A percentile compares a stretch with the other conserved stretches of the same genome.
phyloP scores from a whole-genome alignment of 1,140 invertebrate genomes.

The Ostrea denselamellosa region DNA sequence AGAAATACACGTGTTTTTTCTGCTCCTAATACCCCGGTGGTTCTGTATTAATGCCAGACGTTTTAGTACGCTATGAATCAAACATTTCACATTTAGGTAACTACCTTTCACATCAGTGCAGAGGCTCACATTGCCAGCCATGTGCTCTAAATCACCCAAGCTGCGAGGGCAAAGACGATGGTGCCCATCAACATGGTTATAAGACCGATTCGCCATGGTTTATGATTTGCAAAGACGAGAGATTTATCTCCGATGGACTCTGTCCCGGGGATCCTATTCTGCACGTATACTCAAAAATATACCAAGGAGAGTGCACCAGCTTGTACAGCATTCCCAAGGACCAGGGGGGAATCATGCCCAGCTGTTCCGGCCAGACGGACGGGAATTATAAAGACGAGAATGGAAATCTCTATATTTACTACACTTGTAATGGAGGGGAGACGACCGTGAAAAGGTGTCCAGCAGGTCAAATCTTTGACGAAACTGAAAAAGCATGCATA shows the following conservation, averaged over 20 bases:
- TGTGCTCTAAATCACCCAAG: slow-evolving; percentile 50
- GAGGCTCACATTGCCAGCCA: slow-evolving; percentile 50
- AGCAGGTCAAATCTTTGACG: not conserved
- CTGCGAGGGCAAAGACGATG: slow-evolving; percentile 57
- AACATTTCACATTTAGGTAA: slow-evolving; percentile 44
- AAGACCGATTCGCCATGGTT: slow-evolving; percentile 55
- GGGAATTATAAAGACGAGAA: slow-evolving; percentile 53
- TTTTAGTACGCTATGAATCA: too few species aligned
- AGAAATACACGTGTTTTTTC: too few species aligned
- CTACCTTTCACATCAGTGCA: slow-evolving; percentile 44
- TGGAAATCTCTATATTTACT: slow-evolving; percentile 51
- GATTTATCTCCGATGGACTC: slow-evolving; percentile 44
- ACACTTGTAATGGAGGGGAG: slow-evolving; percentile 46
- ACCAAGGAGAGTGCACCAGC: slow-evolving; percentile 47
- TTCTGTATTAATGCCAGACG: too few species aligned
- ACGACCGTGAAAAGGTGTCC: slow-evolving; percentile 9
- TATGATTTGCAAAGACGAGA: slow-evolving; percentile 55
- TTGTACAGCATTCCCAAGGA: slow-evolving; percentile 53
- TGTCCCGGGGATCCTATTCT: slow-evolving; percentile 42
- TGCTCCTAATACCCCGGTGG: too few species aligned
- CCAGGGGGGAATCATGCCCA: slow-evolving; percentile 52
- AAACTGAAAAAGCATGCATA: not conserved
- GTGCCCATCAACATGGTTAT: slow-evolving; percentile 44
- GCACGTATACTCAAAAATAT: slow-evolving; percentile 44
- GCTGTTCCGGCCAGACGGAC: slow-evolving; percentile 48